These are phyloP conservation scores for Brachyhypopomus gauderio DNA, from an alignment of 2,113 vertebrate species.

Conservation along the genomic window DNA sequence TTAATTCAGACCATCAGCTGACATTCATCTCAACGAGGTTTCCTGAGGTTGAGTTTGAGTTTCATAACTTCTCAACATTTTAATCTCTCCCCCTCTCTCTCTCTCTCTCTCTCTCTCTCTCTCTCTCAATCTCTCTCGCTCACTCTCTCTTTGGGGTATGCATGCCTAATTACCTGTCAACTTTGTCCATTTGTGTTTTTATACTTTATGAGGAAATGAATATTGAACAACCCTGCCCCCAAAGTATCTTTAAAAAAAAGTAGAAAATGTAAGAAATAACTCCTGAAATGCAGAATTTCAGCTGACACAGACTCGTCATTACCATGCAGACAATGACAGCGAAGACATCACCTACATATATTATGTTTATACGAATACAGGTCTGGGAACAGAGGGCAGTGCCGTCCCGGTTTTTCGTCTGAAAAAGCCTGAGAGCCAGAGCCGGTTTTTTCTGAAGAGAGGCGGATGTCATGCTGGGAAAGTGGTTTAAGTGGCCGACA, in stretches of 20 bases:
- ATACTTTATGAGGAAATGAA: constrained; percentile 52
- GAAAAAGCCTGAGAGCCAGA: background rate
- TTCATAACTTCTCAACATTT: background rate
- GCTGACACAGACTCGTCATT: constrained; percentile 38
- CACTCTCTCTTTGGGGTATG: constrained; percentile 41
- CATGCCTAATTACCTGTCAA: constrained; percentile 62
- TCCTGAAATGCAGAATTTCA: background rate
- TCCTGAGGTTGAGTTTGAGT: background rate
- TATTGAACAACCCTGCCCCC: constrained; percentile 2
- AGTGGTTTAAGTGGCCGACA: background rate
- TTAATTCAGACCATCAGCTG: constrained; percentile 50
- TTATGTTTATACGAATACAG: constrained; percentile 45
- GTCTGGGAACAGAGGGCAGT: constrained; percentile 8
- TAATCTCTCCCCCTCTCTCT: constrained; percentile 1
- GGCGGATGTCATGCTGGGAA: background rate
- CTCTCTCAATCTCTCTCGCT: background rate
- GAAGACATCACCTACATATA: constrained; percentile 40
- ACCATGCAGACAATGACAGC: constrained; percentile 35
- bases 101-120: constrained; percentile 16
- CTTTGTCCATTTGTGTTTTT: constrained; percentile 54
- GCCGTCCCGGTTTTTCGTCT: background rate
- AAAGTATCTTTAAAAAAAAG: background rate
- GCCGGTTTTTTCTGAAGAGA: constrained; percentile 23
- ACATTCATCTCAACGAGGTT: background rate
- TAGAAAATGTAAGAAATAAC: background rate